Evolutionary conservation across 2,113 vertebrate species (phyloP).

Genomic region (Xiphophorus couchianus): DNA sequence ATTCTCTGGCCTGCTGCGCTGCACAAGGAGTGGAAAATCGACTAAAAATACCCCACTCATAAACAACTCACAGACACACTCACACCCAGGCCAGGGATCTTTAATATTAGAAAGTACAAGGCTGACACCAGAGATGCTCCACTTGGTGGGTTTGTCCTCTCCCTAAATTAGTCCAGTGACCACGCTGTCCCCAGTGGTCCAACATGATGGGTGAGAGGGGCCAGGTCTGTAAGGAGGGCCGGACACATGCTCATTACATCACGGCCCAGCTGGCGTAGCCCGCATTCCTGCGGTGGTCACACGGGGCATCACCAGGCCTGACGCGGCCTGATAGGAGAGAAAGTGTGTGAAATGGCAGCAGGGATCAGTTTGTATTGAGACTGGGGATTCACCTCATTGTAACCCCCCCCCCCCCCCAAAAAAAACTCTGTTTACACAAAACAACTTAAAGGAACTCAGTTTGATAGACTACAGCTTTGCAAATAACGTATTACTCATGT

Average conservation of each 20-base stretch:
- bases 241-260: slow-evolving; percentile 67
- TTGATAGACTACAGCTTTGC: neutral
- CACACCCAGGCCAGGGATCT: slow-evolving; percentile 54
- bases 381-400: slow-evolving; percentile 29
- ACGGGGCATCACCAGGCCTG: slow-evolving; percentile 66
- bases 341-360: slow-evolving; percentile 37
- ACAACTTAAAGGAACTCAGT: neutral
- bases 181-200: slow-evolving; percentile 41
- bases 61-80: slow-evolving; percentile 58
- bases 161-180: slow-evolving; percentile 41
- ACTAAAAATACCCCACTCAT: slow-evolving; percentile 75
- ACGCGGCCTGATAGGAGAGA: slow-evolving; percentile 26
- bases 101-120: slow-evolving; percentile 79
- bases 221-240: neutral
- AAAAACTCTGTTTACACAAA: neutral
- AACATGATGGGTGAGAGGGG: slow-evolving; percentile 4
- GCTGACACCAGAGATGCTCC: slow-evolving; percentile 66
- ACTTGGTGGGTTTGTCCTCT: slow-evolving; percentile 8
- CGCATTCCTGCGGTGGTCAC: slow-evolving; percentile 73
- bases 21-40: slow-evolving; percentile 82
- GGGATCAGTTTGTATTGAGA: slow-evolving; percentile 5
- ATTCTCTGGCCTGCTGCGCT: slow-evolving; percentile 36
- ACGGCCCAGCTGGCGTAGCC: slow-evolving; percentile 52
- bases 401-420: neutral
- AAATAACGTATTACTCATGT: neutral